A percentile compares a stretch with the other conserved stretches of the same genome.
Evolutionary conservation across 2,888 invertebrate genomes (phyloP).

Genomic region (Yponomeuta sedellus): DNA sequence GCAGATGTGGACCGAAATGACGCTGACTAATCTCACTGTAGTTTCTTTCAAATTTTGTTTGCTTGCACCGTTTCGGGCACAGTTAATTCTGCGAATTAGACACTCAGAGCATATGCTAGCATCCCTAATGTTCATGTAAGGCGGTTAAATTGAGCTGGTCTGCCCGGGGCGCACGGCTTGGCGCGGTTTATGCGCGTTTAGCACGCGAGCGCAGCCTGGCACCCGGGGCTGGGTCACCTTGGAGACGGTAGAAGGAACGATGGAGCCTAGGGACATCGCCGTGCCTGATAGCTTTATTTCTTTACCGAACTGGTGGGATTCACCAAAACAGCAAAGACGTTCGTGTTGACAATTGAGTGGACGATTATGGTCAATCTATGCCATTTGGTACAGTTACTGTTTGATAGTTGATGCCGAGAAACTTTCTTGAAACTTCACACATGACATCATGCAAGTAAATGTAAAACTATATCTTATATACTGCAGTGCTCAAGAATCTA

Average conservation of each 20-base stretch:
- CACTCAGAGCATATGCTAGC: background rate
- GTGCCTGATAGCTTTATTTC: too few species aligned
- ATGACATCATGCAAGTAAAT: too few species aligned
- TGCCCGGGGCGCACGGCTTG: background rate
- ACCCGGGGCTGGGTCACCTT: background rate
- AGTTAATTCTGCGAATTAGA: constrained; percentile 1
- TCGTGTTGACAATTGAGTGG: too few species aligned
- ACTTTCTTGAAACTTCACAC: too few species aligned
- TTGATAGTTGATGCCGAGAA: too few species aligned
- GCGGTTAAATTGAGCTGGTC: constrained; percentile 7
- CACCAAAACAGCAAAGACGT: too few species aligned
- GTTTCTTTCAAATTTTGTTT: background rate
- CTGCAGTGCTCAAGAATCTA: too few species aligned
- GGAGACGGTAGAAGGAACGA: background rate
- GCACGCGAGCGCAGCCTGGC: constrained; percentile 18
- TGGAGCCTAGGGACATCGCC: background rate
- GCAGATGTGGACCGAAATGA: background rate
- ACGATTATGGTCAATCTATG: too few species aligned
- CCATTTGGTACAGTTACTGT: too few species aligned
- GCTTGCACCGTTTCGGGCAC: background rate
- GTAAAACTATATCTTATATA: too few species aligned
- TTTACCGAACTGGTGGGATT: too few species aligned
- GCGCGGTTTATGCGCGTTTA: constrained; percentile 18
- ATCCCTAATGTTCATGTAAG: constrained; percentile 15
- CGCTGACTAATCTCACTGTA: background rate